Evolutionary conservation across 2,113 vertebrate genomes (phyloP).

Genomic region (Psilopogon haemacephalus): DNA sequence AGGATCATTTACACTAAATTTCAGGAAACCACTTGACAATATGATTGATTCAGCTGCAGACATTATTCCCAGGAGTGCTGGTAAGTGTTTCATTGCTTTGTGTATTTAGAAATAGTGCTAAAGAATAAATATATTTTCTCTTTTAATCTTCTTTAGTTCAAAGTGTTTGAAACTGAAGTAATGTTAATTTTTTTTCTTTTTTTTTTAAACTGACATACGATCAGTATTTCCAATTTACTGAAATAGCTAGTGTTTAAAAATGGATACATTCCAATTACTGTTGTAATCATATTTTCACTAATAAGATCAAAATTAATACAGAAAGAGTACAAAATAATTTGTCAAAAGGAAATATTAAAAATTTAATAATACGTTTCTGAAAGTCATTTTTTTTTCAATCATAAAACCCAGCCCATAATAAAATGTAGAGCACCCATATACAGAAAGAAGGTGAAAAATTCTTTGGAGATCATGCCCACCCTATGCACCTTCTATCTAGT

Average conservation of each 20-base stretch:
- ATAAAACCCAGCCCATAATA: neutral
- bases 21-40: slow-evolving; percentile 16
- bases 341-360: neutral
- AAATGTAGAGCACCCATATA: neutral
- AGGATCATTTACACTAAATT: neutral
- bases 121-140: neutral
- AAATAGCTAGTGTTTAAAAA: neutral
- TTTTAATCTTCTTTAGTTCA: neutral
- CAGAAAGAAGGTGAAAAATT: neutral
- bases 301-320: neutral
- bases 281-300: neutral
- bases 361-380: neutral
- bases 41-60: neutral
- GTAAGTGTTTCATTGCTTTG: neutral
- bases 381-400: neutral
- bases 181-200: neutral
- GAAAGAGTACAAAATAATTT: neutral
- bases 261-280: neutral
- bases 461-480: neutral
- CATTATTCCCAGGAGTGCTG: neutral
- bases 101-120: neutral
- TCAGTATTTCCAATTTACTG: slow-evolving; percentile 21
- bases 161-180: neutral
- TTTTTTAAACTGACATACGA: neutral
- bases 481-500: neutral